A percentile compares a stretch with the other conserved stretches of the same genome.
Evolutionary conservation across 1,140 invertebrate species (phyloP).

Genomic region (Psix sp.): DNA sequence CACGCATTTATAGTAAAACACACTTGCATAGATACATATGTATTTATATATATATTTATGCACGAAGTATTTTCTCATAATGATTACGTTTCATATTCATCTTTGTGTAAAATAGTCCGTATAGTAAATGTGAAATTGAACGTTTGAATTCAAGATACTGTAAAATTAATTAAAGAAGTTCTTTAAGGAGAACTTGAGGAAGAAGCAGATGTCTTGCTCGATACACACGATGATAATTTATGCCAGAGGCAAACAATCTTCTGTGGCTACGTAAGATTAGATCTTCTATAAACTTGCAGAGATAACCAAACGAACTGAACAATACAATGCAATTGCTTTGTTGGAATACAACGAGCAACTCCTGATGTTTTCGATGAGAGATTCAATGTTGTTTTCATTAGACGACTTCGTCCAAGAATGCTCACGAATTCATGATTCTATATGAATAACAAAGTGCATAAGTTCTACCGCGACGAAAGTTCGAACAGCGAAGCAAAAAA

Average conservation of each 20-base stretch:
- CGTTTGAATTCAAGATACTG: no score
- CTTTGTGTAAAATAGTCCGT: no score
- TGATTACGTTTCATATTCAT: no score
- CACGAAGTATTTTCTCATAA: no score
- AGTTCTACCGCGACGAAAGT: background rate
- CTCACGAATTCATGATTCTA: constrained; percentile 16
- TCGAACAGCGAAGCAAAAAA: background rate
- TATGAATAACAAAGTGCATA: constrained; percentile 6
- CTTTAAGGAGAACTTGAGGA: constrained; percentile 41
- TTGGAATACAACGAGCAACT: constrained; percentile 27
- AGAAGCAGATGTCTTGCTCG: constrained; percentile 35
- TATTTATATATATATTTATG: no score
- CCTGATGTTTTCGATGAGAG: constrained; percentile 25
- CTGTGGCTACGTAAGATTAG: constrained; percentile 29
- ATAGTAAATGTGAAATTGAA: no score
- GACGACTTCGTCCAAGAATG: constrained; percentile 22
- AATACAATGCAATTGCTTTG: constrained; percentile 36
- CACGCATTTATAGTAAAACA: no score
- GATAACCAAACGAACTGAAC: constrained; percentile 42
- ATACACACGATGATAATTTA: constrained; percentile 41
- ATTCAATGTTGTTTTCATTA: constrained; percentile 37
- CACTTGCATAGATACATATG: no score
- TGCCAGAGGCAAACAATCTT: constrained; percentile 41
- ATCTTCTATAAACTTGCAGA: constrained; percentile 41
- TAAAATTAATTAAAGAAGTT: no score